Conservation (phyloP, 2,113 vertebrate species). For the Serinus canaria region DNA sequence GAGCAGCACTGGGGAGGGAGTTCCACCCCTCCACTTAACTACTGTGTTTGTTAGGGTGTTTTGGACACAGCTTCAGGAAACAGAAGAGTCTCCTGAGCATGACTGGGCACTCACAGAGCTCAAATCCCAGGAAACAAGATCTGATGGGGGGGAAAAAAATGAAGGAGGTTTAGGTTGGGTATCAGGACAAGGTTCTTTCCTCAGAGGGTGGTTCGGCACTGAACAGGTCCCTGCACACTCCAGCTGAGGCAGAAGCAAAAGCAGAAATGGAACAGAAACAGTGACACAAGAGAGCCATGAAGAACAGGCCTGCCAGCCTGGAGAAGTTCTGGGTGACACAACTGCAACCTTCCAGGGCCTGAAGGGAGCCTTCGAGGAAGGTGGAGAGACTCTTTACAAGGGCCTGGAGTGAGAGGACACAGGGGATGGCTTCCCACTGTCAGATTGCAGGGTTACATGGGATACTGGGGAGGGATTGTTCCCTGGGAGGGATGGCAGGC, state of each 20-base stretch:
- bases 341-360: not conserved
- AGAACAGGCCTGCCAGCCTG: not conserved
- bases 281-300: not conserved
- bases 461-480: not conserved
- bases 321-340: not conserved
- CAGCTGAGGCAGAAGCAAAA: not conserved
- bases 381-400: not conserved
- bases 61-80: not conserved
- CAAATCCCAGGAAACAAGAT: not conserved
- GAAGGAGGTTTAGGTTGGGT: not conserved
- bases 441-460: rapidly evolving
- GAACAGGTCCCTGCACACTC: not conserved
- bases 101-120: not conserved
- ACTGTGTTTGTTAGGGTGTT: rapidly evolving
- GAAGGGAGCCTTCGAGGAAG: not conserved
- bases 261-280: not conserved
- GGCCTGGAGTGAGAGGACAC: not conserved
- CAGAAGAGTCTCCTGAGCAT: not conserved
- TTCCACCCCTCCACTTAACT: not conserved
- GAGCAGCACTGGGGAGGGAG: not conserved
- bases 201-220: not conserved
- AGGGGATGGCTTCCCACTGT: not conserved
- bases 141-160: not conserved
- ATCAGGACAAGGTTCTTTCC: not conserved
- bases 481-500: not conserved